Conservation (phyloP, 2,888 invertebrate genomes). For the Drosophila kanekoi region DNA sequence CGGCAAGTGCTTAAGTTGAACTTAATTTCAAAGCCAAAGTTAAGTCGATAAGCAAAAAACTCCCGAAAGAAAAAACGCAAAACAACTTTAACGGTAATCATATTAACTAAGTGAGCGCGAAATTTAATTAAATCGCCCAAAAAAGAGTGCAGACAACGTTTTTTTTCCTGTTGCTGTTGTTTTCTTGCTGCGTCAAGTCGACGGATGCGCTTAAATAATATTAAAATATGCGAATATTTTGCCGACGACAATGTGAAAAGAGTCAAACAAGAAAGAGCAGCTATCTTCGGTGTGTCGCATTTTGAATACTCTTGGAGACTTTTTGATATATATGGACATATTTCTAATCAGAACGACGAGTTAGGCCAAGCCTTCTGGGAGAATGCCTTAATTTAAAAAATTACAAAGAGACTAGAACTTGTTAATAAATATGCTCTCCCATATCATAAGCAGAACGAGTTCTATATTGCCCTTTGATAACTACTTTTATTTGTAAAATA, state of each 20-base stretch:
- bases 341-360: no score
- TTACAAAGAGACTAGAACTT: no score
- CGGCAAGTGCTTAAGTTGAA: slow-evolving; percentile 16
- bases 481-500: no score
- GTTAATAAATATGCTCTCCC: no score
- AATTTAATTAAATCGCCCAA: slow-evolving; percentile 73
- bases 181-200: slow-evolving; percentile 20
- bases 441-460: no score
- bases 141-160: slow-evolving; percentile 45
- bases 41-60: slow-evolving; percentile 8
- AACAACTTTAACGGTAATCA: slow-evolving; percentile 67
- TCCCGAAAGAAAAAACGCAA: slow-evolving; percentile 5
- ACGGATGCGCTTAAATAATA: slow-evolving; percentile 65
- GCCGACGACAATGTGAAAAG: slow-evolving; percentile 59
- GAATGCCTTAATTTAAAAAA: no score
- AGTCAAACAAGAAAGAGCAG: background rate
- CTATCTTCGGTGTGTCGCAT: background rate
- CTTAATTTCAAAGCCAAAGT: slow-evolving; percentile 21
- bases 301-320: background rate
- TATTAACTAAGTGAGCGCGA: slow-evolving; percentile 58
- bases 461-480: no score
- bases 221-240: slow-evolving; percentile 61
- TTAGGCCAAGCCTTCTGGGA: no score
- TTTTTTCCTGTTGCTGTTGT: background rate
- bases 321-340: no score